A percentile compares a stretch with the other conserved stretches of the same genome.
Conservation (phyloP, 2,888 invertebrate species). For the Blomia tropicalis region DNA sequence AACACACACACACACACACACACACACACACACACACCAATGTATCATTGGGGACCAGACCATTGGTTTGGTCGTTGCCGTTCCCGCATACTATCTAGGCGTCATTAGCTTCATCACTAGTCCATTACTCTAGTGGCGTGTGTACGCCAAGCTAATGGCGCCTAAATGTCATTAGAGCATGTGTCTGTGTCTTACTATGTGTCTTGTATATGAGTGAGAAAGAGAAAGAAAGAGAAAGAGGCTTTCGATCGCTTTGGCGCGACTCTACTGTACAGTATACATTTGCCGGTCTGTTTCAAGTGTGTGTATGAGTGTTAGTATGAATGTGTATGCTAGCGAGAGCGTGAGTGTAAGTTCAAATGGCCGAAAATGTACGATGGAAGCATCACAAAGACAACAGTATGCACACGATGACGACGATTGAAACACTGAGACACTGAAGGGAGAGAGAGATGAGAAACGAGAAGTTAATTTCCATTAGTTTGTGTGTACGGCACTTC, state of each 20-base stretch:
- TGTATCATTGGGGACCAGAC: too few species aligned
- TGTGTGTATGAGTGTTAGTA: too few species aligned
- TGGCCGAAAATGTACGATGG: background rate
- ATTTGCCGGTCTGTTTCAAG: too few species aligned
- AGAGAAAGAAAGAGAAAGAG: background rate
- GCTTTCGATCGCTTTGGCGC: too few species aligned
- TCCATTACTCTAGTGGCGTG: background rate
- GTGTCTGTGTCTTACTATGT: background rate
- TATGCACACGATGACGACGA: too few species aligned
- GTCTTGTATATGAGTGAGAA: background rate
- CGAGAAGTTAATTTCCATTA: constrained; percentile 10
- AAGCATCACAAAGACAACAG: background rate
- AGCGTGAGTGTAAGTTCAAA: background rate
- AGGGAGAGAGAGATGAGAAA: constrained; percentile 11
- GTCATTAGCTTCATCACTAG: constrained; percentile 15
- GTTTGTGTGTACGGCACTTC: background rate
- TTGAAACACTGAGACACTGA: too few species aligned
- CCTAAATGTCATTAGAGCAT: constrained; percentile 12
- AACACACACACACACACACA: too few species aligned
- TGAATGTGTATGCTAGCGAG: background rate
- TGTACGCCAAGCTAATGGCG: constrained; percentile 6
- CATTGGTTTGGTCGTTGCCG: too few species aligned
- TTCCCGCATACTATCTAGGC: too few species aligned
- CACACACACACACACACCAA: too few species aligned
- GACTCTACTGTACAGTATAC: too few species aligned